Conservation (phyloP, 2,888 invertebrate genomes). For the Ennomos erosarius region DNA sequence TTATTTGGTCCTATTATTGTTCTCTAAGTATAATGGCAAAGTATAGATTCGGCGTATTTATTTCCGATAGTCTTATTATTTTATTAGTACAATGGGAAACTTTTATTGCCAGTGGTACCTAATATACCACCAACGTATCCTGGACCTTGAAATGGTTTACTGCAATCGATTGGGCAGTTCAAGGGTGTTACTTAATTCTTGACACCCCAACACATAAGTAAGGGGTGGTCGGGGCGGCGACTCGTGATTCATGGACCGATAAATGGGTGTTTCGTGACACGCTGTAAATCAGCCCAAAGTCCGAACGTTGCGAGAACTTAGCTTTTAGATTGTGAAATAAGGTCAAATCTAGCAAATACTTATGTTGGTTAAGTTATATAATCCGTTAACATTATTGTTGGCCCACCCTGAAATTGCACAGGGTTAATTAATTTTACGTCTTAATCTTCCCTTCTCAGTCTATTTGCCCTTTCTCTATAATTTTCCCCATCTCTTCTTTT, state of each 20-base stretch:
- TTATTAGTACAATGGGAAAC: no score
- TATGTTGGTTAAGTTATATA: no score
- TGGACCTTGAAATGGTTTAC: constrained; percentile 8
- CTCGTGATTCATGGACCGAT: constrained; percentile 19
- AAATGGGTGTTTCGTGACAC: constrained; percentile 21
- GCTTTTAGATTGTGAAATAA: background rate
- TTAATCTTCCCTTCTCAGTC: background rate
- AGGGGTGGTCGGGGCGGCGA: constrained; percentile 6
- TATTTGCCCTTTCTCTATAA: no score
- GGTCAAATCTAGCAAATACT: background rate
- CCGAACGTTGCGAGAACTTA: constrained; percentile 4
- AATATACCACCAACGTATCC: background rate
- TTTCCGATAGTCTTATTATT: no score
- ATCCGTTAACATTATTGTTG: no score
- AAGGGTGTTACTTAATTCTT: constrained; percentile 14
- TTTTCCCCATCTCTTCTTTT: no score
- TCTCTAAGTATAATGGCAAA: no score
- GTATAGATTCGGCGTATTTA: no score
- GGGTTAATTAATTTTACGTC: no score
- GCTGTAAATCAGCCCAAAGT: constrained; percentile 14
- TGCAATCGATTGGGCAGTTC: constrained; percentile 12
- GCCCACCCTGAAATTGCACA: no score
- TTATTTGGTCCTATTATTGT: no score
- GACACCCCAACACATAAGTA: constrained; percentile 7
- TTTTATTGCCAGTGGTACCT: no score